These are phyloP conservation scores for Hapalemur alaotrensis DNA, from an alignment of 2,797 vertebrate species.

Conservation along the genomic window DNA sequence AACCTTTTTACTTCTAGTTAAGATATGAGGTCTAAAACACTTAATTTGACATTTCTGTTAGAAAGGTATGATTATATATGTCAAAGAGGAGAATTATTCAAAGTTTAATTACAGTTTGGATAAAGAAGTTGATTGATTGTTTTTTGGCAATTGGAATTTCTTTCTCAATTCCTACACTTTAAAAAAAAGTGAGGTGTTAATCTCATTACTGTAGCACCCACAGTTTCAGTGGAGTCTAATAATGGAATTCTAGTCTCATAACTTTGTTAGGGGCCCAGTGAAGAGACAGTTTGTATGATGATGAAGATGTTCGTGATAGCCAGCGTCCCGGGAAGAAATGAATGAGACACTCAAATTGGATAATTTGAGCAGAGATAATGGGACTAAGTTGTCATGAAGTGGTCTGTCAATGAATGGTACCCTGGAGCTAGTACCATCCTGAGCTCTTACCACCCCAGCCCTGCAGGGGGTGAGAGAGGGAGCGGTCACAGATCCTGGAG, in stretches of 20 bases:
- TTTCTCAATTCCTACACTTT: conserved; percentile 22
- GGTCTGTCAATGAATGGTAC: neutral
- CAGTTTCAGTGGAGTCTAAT: neutral
- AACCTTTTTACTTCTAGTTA: neutral
- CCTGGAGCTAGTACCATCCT: neutral
- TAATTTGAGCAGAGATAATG: neutral
- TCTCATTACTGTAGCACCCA: neutral
- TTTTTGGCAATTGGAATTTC: conserved; percentile 31
- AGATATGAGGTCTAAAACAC: neutral
- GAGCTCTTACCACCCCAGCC: neutral
- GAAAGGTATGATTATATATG: conserved; percentile 47
- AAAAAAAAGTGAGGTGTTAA: neutral
- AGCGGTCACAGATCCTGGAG: neutral
- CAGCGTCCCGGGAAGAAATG: neutral
- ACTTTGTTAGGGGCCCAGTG: neutral
- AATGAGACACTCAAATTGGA: neutral
- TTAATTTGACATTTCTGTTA: conserved; percentile 19
- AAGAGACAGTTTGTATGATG: neutral
- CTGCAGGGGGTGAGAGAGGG: neutral
- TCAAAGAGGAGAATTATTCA: conserved; percentile 53
- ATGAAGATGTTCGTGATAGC: neutral
- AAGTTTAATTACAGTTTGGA: conserved; percentile 48
- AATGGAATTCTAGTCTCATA: neutral
- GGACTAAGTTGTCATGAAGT: neutral
- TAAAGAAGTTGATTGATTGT: conserved; percentile 41